A percentile compares a stretch with the other conserved stretches of the same genome.
Conservation (phyloP, 2,113 vertebrate genomes). For the Paramisgurnus dabryanus region DNA sequence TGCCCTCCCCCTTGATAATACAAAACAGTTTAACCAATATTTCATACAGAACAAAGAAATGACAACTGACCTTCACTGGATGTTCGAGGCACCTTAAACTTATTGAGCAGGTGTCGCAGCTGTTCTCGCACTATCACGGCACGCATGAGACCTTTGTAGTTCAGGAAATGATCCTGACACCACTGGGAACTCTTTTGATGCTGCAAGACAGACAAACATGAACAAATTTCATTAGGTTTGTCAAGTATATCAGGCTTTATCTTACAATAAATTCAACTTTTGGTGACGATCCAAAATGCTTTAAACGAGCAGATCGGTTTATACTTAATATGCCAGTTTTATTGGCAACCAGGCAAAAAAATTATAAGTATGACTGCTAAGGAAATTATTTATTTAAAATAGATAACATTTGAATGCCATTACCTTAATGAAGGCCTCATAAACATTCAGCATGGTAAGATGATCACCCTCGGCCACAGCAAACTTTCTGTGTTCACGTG, state of each 20-base stretch:
- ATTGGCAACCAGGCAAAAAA: no score
- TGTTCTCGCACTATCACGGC: slow-evolving; percentile 92
- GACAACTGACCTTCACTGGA: slow-evolving; percentile 89
- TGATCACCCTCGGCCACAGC: slow-evolving; percentile 97
- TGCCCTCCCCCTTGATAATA: no score
- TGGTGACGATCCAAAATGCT: no score
- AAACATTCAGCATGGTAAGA: slow-evolving; percentile 97
- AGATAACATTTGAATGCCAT: not conserved
- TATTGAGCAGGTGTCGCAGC: slow-evolving; percentile 91
- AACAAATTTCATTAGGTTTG: not conserved
- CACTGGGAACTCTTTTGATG: slow-evolving; percentile 96
- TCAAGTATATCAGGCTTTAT: no score
- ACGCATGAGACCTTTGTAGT: slow-evolving; percentile 94
- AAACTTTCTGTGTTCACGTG: slow-evolving; percentile 91
- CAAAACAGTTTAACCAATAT: no score
- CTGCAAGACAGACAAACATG: slow-evolving; percentile 64
- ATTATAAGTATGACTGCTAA: no score
- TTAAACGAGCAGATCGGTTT: no score
- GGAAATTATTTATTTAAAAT: not conserved
- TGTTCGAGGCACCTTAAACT: slow-evolving; percentile 92
- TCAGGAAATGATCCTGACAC: slow-evolving; percentile 97
- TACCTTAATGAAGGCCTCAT: slow-evolving; percentile 97
- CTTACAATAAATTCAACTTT: no score
- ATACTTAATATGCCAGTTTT: no score
- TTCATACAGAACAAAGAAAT: not conserved